Evolutionary conservation across 2,113 vertebrate genomes (phyloP).

Genomic region (Daubentonia madagascariensis): DNA sequence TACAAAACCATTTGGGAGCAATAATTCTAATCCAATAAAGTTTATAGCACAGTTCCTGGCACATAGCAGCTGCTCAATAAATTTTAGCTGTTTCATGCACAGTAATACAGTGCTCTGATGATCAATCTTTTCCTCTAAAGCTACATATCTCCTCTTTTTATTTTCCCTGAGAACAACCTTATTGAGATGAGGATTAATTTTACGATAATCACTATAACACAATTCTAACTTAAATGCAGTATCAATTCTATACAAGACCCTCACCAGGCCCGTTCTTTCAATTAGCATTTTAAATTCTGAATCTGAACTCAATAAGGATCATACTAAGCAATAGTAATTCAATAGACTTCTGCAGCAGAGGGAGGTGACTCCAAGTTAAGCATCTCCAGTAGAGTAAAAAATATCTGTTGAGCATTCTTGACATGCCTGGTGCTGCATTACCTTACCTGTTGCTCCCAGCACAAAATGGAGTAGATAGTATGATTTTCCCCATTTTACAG

Average conservation of each 20-base stretch:
- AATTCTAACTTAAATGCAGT: not conserved
- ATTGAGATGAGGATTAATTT: not conserved
- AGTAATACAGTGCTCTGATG: not conserved
- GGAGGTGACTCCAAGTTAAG: not conserved
- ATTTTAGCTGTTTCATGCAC: not conserved
- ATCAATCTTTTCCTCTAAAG: not conserved
- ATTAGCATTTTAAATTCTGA: not conserved
- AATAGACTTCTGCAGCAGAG: not conserved
- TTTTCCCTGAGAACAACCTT: not conserved
- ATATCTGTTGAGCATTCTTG: not conserved
- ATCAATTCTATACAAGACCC: not conserved
- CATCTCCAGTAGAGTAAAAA: not conserved
- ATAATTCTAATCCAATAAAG: not conserved
- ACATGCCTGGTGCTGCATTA: rapidly evolving
- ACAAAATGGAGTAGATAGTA: not conserved
- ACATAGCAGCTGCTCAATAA: not conserved
- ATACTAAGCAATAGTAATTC: not conserved
- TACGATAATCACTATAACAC: not conserved
- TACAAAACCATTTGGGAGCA: not conserved
- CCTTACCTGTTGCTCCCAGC: not conserved
- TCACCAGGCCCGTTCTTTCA: not conserved
- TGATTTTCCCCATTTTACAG: not conserved
- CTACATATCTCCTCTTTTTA: not conserved
- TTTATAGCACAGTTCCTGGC: not conserved
- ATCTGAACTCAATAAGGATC: not conserved